A percentile compares a stretch with the other conserved stretches of the same genome.
These are phyloP conservation scores for Dicyrtomina minuta DNA, from an alignment of 2,888 invertebrate genomes.

Conservation along the genomic window DNA sequence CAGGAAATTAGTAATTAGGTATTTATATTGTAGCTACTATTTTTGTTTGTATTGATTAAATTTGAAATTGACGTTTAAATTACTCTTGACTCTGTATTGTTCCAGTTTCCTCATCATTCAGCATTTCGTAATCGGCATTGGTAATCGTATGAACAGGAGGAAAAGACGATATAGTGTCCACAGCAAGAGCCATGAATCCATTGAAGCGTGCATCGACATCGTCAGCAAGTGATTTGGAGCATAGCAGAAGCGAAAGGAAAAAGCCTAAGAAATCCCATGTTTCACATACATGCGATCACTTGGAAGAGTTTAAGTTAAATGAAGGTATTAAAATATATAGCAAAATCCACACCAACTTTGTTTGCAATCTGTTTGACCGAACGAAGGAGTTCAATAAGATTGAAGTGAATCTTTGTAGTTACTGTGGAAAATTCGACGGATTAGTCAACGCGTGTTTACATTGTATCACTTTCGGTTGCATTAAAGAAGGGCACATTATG, in stretches of 20 bases:
- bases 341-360: constrained; percentile 83
- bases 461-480: constrained; percentile 75
- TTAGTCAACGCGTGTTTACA: constrained; percentile 71
- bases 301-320: constrained; percentile 75
- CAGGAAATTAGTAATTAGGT: too few relatives aligned
- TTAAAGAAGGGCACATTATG: constrained; percentile 75
- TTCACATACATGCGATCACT: constrained; percentile 65
- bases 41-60: too few relatives aligned
- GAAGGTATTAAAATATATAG: constrained; percentile 73
- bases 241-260: not conserved
- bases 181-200: too few relatives aligned
- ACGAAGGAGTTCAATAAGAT: constrained; percentile 80
- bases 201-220: too few relatives aligned
- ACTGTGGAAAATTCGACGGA: constrained; percentile 43
- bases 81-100: too few relatives aligned
- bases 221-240: too few relatives aligned
- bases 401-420: constrained; percentile 56
- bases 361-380: constrained; percentile 76
- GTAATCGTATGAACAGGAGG: too few relatives aligned
- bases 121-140: too few relatives aligned
- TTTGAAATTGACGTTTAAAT: too few relatives aligned
- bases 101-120: too few relatives aligned
- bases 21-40: too few relatives aligned
- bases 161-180: too few relatives aligned
- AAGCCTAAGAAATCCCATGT: not conserved